Evolutionary conservation across 2,888 invertebrate species (phyloP).

Genomic region (Ectemnius continuus): DNA sequence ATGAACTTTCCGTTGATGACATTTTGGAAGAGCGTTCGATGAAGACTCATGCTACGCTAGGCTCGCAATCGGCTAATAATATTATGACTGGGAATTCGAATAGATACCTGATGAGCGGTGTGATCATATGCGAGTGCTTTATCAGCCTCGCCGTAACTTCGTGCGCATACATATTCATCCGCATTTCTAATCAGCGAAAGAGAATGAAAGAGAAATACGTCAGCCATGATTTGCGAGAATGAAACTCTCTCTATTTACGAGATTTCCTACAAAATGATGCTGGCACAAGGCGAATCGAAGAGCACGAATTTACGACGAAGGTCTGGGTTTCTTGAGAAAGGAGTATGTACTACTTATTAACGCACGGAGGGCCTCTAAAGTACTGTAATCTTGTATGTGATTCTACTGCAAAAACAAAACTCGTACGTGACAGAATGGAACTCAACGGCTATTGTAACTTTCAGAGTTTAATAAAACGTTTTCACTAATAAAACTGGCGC

Average conservation of each 20-base stretch:
- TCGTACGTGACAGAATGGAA: slow-evolving; percentile 50
- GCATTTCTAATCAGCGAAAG: not conserved
- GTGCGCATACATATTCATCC: slow-evolving; percentile 16
- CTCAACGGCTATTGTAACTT: slow-evolving; percentile 75
- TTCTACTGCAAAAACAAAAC: slow-evolving; percentile 53
- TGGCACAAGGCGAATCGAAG: not conserved
- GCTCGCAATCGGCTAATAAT: slow-evolving; percentile 34
- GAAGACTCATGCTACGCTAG: slow-evolving; percentile 41
- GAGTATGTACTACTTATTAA: slow-evolving; percentile 22
- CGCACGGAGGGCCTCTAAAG: slow-evolving; percentile 39
- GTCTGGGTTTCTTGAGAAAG: slow-evolving; percentile 12
- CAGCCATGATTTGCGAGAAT: not conserved
- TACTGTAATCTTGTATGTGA: slow-evolving; percentile 67
- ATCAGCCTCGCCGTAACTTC: slow-evolving; percentile 34
- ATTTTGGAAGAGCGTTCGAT: slow-evolving; percentile 32
- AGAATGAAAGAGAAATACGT: not conserved
- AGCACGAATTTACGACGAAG: slow-evolving; percentile 34
- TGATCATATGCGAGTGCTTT: slow-evolving; percentile 35
- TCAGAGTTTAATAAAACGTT: slow-evolving; percentile 76
- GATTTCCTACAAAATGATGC: too few relatives aligned
- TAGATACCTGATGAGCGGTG: slow-evolving; percentile 23
- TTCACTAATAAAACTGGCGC: slow-evolving; percentile 66
- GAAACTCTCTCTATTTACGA: not conserved
- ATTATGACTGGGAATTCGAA: slow-evolving; percentile 19
- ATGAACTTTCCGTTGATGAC: slow-evolving; percentile 32